These are phyloP conservation scores for Gadopsis marmoratus DNA, from an alignment of 2,797 vertebrate genomes.

Conservation along the genomic window DNA sequence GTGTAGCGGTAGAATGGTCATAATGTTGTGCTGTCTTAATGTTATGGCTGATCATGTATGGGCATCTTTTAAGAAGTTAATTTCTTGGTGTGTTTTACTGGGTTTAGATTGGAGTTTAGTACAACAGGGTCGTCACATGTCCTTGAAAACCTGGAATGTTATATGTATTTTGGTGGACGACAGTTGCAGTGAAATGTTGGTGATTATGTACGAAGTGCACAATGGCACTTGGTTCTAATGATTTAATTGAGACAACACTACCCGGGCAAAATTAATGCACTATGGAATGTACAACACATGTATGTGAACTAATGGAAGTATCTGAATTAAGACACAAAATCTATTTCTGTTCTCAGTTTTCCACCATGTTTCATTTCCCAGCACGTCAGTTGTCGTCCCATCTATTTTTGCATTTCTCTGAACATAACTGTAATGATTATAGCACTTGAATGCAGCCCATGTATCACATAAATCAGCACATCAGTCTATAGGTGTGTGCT, in stretches of 20 bases:
- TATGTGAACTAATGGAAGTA: too few relatives aligned
- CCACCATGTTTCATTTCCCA: not conserved
- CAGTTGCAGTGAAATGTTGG: too few relatives aligned
- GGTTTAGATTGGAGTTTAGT: slow-evolving; percentile 16
- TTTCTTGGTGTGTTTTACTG: slow-evolving; percentile 17
- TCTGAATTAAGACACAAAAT: too few relatives aligned
- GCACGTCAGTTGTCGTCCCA: not conserved
- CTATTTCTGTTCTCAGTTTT: not conserved
- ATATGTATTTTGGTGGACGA: not conserved
- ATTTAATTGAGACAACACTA: too few relatives aligned
- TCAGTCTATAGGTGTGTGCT: slow-evolving; percentile 6
- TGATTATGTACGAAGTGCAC: too few relatives aligned
- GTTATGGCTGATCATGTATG: not conserved
- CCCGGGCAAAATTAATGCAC: too few relatives aligned
- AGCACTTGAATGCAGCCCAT: not conserved
- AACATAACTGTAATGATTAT: not conserved
- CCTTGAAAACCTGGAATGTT: slow-evolving; percentile 11
- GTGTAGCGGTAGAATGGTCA: too few relatives aligned
- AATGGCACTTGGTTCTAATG: too few relatives aligned
- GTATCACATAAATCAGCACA: not conserved
- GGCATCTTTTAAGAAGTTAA: slow-evolving; percentile 46
- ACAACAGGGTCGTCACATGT: not conserved
- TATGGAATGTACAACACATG: too few relatives aligned
- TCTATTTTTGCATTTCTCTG: not conserved
- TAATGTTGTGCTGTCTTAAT: too few relatives aligned